Evolutionary conservation across 2,113 vertebrate genomes (phyloP).

Genomic region (Phainopepla nitens): DNA sequence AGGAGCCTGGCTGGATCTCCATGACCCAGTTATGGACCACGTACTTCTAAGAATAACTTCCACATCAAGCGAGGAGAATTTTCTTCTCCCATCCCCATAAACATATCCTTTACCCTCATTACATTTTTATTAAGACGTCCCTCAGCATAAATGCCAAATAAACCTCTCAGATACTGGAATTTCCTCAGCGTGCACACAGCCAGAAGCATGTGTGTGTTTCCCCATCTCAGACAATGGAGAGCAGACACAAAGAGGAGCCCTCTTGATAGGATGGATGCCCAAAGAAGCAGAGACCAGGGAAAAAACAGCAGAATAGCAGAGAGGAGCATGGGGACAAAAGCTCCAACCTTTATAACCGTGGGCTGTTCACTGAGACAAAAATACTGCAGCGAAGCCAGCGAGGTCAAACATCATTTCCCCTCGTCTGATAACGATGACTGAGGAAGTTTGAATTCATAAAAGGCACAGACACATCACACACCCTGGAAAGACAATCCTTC

Average conservation of each 20-base stretch:
- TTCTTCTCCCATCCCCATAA: not conserved
- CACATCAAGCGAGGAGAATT: constrained; percentile 23
- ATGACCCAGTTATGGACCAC: constrained; percentile 50
- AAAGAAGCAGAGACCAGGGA: not conserved
- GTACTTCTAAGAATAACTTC: constrained; percentile 57
- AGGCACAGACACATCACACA: not conserved
- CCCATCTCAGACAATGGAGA: not conserved
- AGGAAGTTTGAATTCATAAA: constrained; percentile 4
- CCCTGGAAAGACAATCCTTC: constrained; percentile 5
- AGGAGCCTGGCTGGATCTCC: constrained; percentile 42
- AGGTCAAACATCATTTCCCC: not conserved
- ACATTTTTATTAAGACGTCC: constrained; percentile 8
- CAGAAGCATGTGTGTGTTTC: not conserved
- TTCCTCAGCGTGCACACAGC: not conserved
- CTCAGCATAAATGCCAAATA: not conserved
- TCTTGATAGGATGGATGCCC: not conserved
- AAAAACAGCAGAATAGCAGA: not conserved
- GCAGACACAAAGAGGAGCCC: constrained; percentile 19
- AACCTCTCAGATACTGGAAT: not conserved
- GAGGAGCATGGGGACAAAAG: not conserved
- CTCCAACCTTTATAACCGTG: not conserved
- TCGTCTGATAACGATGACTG: not conserved
- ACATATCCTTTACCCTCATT: constrained; percentile 35
- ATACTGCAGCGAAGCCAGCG: not conserved
- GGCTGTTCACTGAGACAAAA: not conserved